Evolutionary conservation across 64 coral and sea anemone genomes (phyloP).

Genomic region (Actinia equina): DNA sequence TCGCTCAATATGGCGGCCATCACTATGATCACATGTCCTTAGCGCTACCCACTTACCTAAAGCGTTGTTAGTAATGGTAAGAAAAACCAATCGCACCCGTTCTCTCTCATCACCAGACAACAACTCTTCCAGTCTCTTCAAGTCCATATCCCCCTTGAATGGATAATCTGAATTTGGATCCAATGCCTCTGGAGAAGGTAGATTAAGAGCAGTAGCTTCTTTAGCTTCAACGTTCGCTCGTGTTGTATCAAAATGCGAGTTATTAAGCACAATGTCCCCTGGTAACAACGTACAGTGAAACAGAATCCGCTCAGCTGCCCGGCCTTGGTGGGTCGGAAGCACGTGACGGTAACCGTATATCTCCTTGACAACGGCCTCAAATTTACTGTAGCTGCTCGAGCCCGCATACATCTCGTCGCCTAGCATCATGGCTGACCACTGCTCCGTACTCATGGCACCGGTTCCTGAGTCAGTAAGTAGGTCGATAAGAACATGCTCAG

Average conservation of each 20-base stretch:
- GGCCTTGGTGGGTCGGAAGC: conserved; percentile 73
- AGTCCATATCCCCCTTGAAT: conserved; percentile 55
- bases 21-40: background rate
- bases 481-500: conserved; percentile 61
- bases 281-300: background rate
- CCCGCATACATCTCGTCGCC: conserved; percentile 69
- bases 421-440: conserved; percentile 60
- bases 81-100: conserved; percentile 27
- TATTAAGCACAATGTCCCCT: conserved; percentile 54
- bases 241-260: conserved; percentile 69
- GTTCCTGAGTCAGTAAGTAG: conserved; percentile 60
- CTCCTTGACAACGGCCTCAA: conserved; percentile 57
- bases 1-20: too few species aligned
- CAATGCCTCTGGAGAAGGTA: conserved; percentile 30
- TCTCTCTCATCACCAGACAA: conserved; percentile 11
- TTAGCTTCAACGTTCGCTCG: conserved; percentile 38
- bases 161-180: conserved; percentile 5
- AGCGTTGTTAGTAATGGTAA: conserved; percentile 67
- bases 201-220: conserved; percentile 34
- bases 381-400: conserved; percentile 50
- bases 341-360: conserved; percentile 62
- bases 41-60: conserved; percentile 6
- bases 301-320: conserved; percentile 67
- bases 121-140: conserved; percentile 42
- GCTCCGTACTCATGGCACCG: conserved; percentile 58